Base-by-base conservation (phyloP, 2,113 vertebrate genomes). In the Herpetotheres cachinnans region DNA sequence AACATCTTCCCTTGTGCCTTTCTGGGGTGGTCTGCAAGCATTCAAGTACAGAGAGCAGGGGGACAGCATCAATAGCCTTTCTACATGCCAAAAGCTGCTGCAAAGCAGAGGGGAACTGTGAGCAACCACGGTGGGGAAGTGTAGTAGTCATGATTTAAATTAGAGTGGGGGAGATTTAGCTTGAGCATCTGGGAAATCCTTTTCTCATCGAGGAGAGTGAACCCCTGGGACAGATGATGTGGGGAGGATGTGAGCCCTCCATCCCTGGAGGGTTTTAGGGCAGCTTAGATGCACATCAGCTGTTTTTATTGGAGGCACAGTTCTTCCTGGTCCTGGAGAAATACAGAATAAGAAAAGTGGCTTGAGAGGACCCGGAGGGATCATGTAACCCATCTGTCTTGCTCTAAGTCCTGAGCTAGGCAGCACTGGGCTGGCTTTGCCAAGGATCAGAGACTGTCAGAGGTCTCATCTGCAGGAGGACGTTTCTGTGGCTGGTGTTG, bases 161-260 rank as follows among this genome's bases (percentile, higher is more conserved):
- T 67, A 19, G 7, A 79, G 22, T 12, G 13, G 5, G 65, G 32
- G 22, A 80, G 8, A 80, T 86, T 76, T n/a, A 80, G 20, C 49
- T 55, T 38, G 44, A 88, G 54, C 82, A 76, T 50, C 62, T 94
- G 86, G 91, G 69, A 89, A 80, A 95, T 83, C 66, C 58, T 76
- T 62, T 92, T 72, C 54, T 76, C 13, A 0, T 26, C 15, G 58
- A 77, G 89, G 66, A 86, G 27, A 46, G 29, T 1, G 10, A 79
- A 56, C 49, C 77, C 72, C 42, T 50, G 34, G 77, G 86, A 36
- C 44, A 70, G 72, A 29, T 83, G 40, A 46, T 0, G 3, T 16
- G 66, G 71, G 71, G 59, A 73, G 54, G 61, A 63, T 42, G 86
- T 29, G 70, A 86, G 17, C 27, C 21, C 25, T 40, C 42, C 40